phyloP scores from a whole-genome alignment of 64 coral and sea anemone genomes.

The Actinia equina region DNA sequence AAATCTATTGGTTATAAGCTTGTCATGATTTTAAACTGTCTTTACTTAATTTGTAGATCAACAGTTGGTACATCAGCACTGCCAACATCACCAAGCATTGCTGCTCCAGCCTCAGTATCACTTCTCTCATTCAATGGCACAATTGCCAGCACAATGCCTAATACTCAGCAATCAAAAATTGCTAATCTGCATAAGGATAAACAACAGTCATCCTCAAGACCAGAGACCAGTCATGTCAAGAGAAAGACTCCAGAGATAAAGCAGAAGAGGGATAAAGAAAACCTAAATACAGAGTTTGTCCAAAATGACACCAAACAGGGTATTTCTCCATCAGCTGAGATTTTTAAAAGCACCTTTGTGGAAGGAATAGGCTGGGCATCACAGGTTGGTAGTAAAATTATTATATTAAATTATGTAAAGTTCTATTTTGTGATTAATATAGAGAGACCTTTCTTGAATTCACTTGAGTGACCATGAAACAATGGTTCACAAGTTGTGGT shows the following conservation, averaged over 20 bases:
- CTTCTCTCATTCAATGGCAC: slow-evolving; percentile 87
- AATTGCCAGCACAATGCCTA: slow-evolving; percentile 35
- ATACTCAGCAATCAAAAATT: slow-evolving; percentile 25
- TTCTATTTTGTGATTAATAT: neutral
- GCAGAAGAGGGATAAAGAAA: neutral
- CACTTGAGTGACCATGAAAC: too few relatives aligned
- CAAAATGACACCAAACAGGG: slow-evolving; percentile 23
- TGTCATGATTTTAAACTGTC: too few relatives aligned
- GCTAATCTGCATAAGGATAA: slow-evolving; percentile 40
- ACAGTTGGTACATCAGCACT: neutral
- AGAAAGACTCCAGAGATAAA: neutral
- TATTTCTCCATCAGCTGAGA: slow-evolving; percentile 27
- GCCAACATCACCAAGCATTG: slow-evolving; percentile 73
- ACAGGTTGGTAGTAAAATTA: slow-evolving; percentile 55
- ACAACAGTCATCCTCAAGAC: neutral
- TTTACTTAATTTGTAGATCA: neutral
- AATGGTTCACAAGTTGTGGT: too few relatives aligned
- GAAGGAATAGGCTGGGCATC: slow-evolving; percentile 90
- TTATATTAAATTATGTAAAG: neutral
- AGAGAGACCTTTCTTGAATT: neutral
- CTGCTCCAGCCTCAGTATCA: slow-evolving; percentile 59
- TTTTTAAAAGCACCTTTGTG: slow-evolving; percentile 87
- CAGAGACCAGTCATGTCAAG: neutral
- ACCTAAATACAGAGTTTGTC: neutral
- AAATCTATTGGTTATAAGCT: too few relatives aligned